Base-by-base conservation (phyloP, 2,797 vertebrate genomes). In the Threskiornis aethiopicus region DNA sequence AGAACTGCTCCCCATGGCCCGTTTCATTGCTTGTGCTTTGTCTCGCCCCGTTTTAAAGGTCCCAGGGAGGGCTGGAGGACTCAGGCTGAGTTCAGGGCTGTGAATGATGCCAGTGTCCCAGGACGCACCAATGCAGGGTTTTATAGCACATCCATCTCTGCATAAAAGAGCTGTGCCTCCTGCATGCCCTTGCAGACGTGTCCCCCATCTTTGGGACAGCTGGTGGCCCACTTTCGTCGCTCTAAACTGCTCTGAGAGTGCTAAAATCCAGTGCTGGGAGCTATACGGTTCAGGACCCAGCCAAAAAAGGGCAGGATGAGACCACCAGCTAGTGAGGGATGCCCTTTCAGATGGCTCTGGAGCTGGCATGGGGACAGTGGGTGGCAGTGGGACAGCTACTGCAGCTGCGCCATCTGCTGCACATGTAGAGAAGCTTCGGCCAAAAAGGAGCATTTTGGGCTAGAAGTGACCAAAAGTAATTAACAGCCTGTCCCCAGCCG, bases 361-460 rank as follows among this genome's bases (percentile, higher is more conserved):
- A 58, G 26, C 29, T 82, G 71, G 6, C 0, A 16, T 64, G 82
- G 84, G 85, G 91, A 84, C 67, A 28, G 71, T 61, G 85, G 70
- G 84, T 94, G 90, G 57, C 87, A 62, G 33, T 6, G 91, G 91
- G 94, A 95, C 94, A 87, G 55, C 95, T 11, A 90, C 97, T 58
- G 41, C 97, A 96, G 95, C 97, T 97, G 97, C 96, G 97, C 98
- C 98, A 98, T 97, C 98, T 98, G 96, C 97, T 97, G 98, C 96
- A 93, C 87, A 17, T 11, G 5, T 2, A 47, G 84, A 90, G 84
- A 95, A 97, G 84, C 92, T 96, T 57, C 7, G 11, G 21, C 82
- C 87, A 41, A 42, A 16, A 79, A 54, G 9, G 65, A 80, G 13
- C 6, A 0, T 35, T 92, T 64, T 4, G 83, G 71, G 22, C 26